These are phyloP conservation scores for Melanotaenia maccullochi DNA, from an alignment of 2,797 vertebrate genomes.

Conservation along the genomic window DNA sequence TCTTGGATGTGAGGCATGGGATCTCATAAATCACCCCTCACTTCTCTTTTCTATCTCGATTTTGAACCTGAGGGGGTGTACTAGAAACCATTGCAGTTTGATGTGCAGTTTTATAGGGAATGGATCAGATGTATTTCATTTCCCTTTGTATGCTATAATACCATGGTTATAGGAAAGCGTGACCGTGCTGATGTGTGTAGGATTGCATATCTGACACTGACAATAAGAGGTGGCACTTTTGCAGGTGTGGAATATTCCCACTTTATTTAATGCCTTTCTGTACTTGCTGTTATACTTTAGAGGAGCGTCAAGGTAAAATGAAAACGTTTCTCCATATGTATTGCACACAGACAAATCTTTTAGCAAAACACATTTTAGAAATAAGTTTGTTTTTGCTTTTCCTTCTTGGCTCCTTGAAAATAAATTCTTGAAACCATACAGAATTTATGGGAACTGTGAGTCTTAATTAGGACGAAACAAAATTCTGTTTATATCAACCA, in stretches of 20 bases:
- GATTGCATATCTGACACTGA: conserved; percentile 9
- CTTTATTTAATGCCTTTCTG: neutral
- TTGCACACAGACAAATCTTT: neutral
- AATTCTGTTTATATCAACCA: neutral
- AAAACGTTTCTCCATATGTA: neutral
- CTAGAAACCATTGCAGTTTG: conserved; percentile 25
- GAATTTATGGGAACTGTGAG: neutral
- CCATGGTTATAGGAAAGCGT: conserved; percentile 22
- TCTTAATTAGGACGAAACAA: conserved; percentile 20
- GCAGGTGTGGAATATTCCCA: neutral
- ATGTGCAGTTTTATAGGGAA: conserved; percentile 29
- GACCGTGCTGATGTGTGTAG: neutral
- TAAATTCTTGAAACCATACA: neutral
- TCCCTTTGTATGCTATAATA: conserved; percentile 22
- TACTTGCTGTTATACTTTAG: neutral
- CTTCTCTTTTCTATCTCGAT: conserved; percentile 40
- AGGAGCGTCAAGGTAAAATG: neutral
- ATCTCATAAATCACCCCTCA: conserved; percentile 60
- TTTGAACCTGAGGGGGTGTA: conserved; percentile 32
- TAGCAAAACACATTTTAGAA: neutral
- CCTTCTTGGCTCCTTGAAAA: neutral
- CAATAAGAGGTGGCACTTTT: conserved; percentile 8
- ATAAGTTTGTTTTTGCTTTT: neutral
- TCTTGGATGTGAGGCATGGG: conserved; percentile 41
- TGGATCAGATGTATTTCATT: conserved; percentile 40